A percentile compares a stretch with the other conserved stretches of the same genome.
These are phyloP conservation scores for Kryphioiulus occultus DNA, from an alignment of 2,888 invertebrate species.

Conservation along the genomic window DNA sequence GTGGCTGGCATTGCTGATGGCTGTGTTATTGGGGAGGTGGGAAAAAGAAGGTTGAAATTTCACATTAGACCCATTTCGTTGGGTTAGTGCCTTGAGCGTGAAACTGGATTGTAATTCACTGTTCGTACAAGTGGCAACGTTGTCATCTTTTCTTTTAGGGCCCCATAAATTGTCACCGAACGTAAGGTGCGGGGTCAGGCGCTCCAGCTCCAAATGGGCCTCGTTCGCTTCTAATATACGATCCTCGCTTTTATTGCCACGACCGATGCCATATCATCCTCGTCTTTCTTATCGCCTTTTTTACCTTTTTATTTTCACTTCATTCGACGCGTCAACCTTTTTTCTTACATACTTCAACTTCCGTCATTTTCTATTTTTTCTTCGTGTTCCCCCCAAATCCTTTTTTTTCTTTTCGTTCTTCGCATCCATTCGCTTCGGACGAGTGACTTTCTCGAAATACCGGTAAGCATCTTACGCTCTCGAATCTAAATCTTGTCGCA, in stretches of 20 bases:
- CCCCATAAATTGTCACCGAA: not conserved
- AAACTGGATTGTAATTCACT: not conserved
- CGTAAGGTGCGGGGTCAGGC: not conserved
- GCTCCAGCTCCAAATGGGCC: not conserved
- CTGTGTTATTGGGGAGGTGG: too few relatives aligned
- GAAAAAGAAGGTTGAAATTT: too few relatives aligned
- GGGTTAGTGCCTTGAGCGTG: too few relatives aligned
- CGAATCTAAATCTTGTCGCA: too few relatives aligned
- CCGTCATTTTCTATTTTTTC: not conserved
- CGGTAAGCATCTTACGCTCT: too few relatives aligned
- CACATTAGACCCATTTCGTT: too few relatives aligned
- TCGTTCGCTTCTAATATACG: not conserved
- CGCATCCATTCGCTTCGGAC: too few relatives aligned
- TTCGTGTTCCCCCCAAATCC: too few relatives aligned
- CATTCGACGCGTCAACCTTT: not conserved
- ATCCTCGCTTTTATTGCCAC: not conserved
- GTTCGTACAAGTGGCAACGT: not conserved
- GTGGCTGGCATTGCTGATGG: too few relatives aligned
- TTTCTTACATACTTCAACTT: not conserved
- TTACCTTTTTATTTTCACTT: not conserved
- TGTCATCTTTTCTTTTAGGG: not conserved
- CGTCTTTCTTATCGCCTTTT: not conserved
- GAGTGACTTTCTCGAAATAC: too few relatives aligned
- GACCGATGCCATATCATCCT: not conserved
- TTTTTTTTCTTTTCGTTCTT: too few relatives aligned